Evolutionary conservation across 1,140 invertebrate species (phyloP).

Genomic region (Atta cephalotes): DNA sequence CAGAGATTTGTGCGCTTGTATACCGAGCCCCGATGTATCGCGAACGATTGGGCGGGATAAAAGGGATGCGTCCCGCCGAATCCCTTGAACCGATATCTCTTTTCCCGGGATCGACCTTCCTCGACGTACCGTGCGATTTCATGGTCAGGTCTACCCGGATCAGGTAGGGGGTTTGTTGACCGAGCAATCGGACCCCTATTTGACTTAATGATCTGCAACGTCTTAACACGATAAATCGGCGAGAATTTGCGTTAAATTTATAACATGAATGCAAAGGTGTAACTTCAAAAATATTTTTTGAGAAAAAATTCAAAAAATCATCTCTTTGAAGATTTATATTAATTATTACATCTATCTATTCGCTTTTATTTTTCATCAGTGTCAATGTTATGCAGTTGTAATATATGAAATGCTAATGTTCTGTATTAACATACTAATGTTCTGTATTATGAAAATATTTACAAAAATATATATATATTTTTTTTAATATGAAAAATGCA

Average conservation of each 20-base stretch:
- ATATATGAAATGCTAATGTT: not conserved
- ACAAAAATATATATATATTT: not conserved
- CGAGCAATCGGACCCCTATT: conserved; percentile 26
- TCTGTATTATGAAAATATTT: not conserved
- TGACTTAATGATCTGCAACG: conserved; percentile 48
- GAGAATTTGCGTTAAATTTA: conserved; percentile 1
- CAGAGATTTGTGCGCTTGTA: conserved; percentile 84
- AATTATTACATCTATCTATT: not conserved
- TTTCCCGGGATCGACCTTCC: conserved; percentile 42
- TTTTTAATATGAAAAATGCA: not conserved
- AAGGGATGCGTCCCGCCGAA: conserved; percentile 75
- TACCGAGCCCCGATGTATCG: conserved; percentile 80
- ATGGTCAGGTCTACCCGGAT: conserved; percentile 32
- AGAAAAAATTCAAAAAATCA: not conserved
- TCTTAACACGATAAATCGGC: conserved; percentile 21
- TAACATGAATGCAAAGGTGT: not conserved
- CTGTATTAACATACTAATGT: not conserved
- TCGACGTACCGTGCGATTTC: conserved; percentile 40
- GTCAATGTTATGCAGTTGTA: not conserved
- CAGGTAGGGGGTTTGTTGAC: conserved; percentile 40
- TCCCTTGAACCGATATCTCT: conserved; percentile 75
- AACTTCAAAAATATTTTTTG: not conserved
- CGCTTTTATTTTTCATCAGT: not conserved
- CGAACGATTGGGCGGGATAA: conserved; percentile 84
- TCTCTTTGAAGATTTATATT: not conserved